Evolutionary conservation across 1,140 invertebrate genomes (phyloP), one percentile per base, ranked within the genome.

Genomic region (Lanistes nyassanus): DNA sequence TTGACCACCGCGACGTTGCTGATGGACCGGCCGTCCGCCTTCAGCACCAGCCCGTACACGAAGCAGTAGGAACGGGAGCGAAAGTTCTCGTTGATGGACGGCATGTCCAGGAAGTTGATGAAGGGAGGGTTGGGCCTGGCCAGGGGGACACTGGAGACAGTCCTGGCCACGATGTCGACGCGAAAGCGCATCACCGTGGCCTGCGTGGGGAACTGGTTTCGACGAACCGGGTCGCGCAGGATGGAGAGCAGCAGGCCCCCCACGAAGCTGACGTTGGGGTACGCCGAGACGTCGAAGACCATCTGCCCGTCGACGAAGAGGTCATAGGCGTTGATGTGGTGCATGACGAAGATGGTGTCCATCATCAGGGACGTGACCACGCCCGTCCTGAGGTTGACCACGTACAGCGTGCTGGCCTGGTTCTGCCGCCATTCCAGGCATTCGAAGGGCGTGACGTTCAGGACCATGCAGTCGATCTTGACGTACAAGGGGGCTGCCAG

Each of bases 271-370:
- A 80, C 78, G 47, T 79, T 78, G 0, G 76, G 74, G 78, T 86
- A 86, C 5, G 84, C 69, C 3, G 83, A 83, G 23, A 85, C 65
- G 76, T 88, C 86, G 23, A 87, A 78, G 21, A 85, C 68, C 19
- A 87, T 80, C 4, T 75, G 58, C 3, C 31, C 31, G 0, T 51
- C 36, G 5, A 83, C 62, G 21, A 76, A 76, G 2, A 55, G 55
- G 76, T 88, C 84, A 65, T 80, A 88, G 13, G 86, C 86, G 69
- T 88, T 88, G 16, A 85, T 74, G 72, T 85, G 83, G 65, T 87
- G 86, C 82, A 85, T 84, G 47, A 76, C 75, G 70, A 86, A 87
- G 9, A 47, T 16, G 16, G 82, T 82, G 23, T 76, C 74, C 31
- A 80, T 83, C 67, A 78, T 69, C 36, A 84, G 64, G 13, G 78